Percentiles rank a stretch among this genome's conserved stretches.
phyloP scores from a whole-genome alignment of 2,888 invertebrate genomes.

The Hyposoter dolosus region DNA sequence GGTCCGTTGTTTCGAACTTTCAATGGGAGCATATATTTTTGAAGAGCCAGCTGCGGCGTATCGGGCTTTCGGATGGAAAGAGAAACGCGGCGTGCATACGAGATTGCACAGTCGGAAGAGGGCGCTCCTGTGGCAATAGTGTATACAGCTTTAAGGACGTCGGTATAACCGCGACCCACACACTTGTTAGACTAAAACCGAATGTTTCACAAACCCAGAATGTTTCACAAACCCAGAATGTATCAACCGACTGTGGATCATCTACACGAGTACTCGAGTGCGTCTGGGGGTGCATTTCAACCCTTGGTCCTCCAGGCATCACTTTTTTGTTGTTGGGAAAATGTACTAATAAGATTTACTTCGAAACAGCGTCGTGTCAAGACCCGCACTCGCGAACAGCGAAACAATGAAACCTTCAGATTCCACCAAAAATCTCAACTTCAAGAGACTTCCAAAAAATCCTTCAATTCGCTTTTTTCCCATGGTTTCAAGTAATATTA shows the following conservation, averaged over 20 bases:
- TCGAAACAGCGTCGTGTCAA: slow-evolving; percentile 16
- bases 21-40: slow-evolving; percentile 56
- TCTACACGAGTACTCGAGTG: slow-evolving; percentile 20
- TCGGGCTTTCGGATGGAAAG: neutral
- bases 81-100: slow-evolving; percentile 24
- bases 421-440: neutral
- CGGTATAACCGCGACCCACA: slow-evolving; percentile 30
- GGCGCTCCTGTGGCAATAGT: slow-evolving; percentile 10
- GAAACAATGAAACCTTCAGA: neutral
- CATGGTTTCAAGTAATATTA: neutral
- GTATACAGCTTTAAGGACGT: slow-evolving; percentile 31
- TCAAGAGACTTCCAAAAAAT: neutral
- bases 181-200: slow-evolving; percentile 39
- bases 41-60: slow-evolving; percentile 37
- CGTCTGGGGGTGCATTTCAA: slow-evolving; percentile 28
- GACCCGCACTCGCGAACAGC: neutral
- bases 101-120: slow-evolving; percentile 12
- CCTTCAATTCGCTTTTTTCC: neutral
- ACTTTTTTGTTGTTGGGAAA: slow-evolving; percentile 18
- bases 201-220: slow-evolving; percentile 36
- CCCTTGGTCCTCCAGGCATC: neutral
- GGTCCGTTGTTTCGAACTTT: slow-evolving; percentile 61
- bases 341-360: slow-evolving; percentile 43
- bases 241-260: slow-evolving; percentile 28
- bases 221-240: slow-evolving; percentile 31